Percentiles rank a stretch among this genome's conserved stretches.
Conservation (phyloP, 2,113 vertebrate species). For the Neofelis nebulosa region DNA sequence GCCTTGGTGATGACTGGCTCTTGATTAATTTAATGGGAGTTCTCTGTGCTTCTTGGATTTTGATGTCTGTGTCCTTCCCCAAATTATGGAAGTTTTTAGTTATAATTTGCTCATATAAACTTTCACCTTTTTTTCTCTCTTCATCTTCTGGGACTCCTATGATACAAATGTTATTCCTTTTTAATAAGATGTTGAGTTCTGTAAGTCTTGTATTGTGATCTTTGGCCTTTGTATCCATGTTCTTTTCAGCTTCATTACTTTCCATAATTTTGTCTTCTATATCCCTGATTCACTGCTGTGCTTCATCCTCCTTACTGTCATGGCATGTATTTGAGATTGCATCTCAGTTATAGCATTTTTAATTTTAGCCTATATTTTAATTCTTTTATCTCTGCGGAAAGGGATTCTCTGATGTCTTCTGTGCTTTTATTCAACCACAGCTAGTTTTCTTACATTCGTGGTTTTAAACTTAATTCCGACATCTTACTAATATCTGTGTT, state of each 20-base stretch:
- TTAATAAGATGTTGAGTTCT: not conserved
- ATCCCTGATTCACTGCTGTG: not conserved
- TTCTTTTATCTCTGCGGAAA: not conserved
- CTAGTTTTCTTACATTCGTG: not conserved
- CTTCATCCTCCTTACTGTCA: not conserved
- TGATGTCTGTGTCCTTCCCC: not conserved
- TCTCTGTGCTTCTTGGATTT: not conserved
- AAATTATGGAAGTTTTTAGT: not conserved
- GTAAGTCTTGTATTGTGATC: not conserved
- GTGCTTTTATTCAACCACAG: not conserved
- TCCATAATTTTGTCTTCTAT: not conserved
- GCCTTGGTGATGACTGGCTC: not conserved
- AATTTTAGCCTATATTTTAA: not conserved
- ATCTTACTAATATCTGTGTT: not conserved
- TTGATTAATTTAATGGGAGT: not conserved
- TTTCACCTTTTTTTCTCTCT: not conserved
- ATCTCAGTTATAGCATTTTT: not conserved
- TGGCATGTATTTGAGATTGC: not conserved
- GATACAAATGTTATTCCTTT: not conserved
- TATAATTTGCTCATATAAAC: not conserved
- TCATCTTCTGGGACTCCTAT: not conserved
- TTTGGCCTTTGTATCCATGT: not conserved
- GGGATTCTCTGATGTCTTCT: not conserved
- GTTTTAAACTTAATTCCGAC: not conserved
- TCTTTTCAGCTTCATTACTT: not conserved